Conservation (phyloP, 2,888 invertebrate genomes). For the Diploptera punctata region DNA sequence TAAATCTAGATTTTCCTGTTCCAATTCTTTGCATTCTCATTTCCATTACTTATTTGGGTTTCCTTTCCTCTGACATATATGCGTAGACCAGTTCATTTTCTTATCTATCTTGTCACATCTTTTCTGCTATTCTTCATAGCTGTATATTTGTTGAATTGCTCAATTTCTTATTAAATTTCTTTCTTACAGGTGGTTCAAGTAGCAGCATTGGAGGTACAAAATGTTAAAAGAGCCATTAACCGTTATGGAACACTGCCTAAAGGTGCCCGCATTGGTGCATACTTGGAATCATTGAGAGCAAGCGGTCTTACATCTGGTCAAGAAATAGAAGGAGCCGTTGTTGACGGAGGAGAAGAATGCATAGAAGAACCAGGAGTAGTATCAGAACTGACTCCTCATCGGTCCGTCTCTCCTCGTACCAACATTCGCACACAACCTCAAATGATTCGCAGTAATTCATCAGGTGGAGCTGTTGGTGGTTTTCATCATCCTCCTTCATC, state of each 20-base stretch:
- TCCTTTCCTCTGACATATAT: too few relatives aligned
- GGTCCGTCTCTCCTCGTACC: constrained; percentile 71
- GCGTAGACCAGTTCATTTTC: too few relatives aligned
- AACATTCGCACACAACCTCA: constrained; percentile 70
- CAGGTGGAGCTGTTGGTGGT: constrained; percentile 64
- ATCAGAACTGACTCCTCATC: constrained; percentile 51
- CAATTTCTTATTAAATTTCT: too few relatives aligned
- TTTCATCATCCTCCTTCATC: constrained; percentile 39
- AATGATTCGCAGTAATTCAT: constrained; percentile 90
- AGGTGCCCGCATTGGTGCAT: constrained; percentile 95
- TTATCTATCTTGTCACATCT: too few relatives aligned
- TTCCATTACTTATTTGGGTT: too few relatives aligned
- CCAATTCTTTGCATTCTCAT: too few relatives aligned
- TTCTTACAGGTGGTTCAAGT: constrained; percentile 71
- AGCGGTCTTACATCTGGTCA: constrained; percentile 64
- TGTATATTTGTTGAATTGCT: too few relatives aligned
- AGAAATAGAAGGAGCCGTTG: constrained; percentile 34
- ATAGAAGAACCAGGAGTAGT: constrained; percentile 54
- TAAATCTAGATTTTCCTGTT: too few relatives aligned
- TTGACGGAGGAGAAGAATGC: constrained; percentile 40
- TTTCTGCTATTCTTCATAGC: too few relatives aligned
- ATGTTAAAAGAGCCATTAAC: constrained; percentile 93
- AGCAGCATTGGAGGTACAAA: constrained; percentile 93
- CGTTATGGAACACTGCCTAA: constrained; percentile 97
- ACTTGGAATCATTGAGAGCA: constrained; percentile 90